A percentile compares a stretch with the other conserved stretches of the same genome.
These are phyloP conservation scores for Ariolimax columbianus DNA, from an alignment of 2,888 invertebrate genomes.

Conservation along the genomic window DNA sequence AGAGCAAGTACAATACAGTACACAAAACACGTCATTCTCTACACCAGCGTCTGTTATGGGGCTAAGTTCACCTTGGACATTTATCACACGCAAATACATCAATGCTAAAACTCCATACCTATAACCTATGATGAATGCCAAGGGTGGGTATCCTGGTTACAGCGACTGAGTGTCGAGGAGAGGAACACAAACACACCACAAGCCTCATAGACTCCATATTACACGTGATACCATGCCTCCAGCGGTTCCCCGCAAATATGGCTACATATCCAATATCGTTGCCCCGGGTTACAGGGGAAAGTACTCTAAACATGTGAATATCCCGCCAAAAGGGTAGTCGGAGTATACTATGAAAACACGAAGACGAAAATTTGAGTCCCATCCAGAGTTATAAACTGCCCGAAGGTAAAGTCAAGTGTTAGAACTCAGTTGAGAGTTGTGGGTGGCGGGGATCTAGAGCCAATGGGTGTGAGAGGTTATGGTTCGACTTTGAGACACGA, in stretches of 20 bases:
- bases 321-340: not conserved
- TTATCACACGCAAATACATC: too few relatives aligned
- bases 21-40: too few relatives aligned
- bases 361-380: too few relatives aligned
- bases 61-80: too few relatives aligned
- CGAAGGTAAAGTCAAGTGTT: not conserved
- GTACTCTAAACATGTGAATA: not conserved
- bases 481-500: not conserved
- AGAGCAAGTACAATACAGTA: too few relatives aligned
- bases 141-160: not conserved
- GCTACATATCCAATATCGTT: conserved; percentile 14
- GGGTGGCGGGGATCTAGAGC: not conserved
- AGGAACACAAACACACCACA: not conserved
- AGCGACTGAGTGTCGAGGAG: not conserved
- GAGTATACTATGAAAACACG: not conserved
- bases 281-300: conserved; percentile 24
- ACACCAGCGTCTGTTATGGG: too few relatives aligned
- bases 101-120: too few relatives aligned
- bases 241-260: conserved; percentile 10
- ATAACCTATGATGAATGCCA: too few relatives aligned
- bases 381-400: not conserved
- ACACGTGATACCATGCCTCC: not conserved
- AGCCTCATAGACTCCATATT: not conserved
- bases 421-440: not conserved
- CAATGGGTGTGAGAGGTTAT: not conserved